Conservation (phyloP, 2,113 vertebrate species). For the Danio rerio region GRCz12tu NC_133179.1:1601501-1602000, state of each 20-base stretch:
- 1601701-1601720: background rate
- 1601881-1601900: background rate
- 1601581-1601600: background rate
- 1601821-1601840: background rate
- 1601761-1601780: background rate
- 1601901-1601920: conserved; percentile 49
- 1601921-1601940: conserved; percentile 36
- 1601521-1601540: no score
- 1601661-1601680: background rate
- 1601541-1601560: background rate
- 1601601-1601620: background rate
- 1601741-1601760: background rate
- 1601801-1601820: conserved; percentile 9
- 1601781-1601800: conserved; percentile 20
- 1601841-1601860: background rate
- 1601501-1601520: no score
- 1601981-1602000: conserved; percentile 6
- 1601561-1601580: background rate
- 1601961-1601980: conserved; percentile 6
- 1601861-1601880: conserved; percentile 23
- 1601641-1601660: background rate
- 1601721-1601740: background rate
- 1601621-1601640: conserved; percentile 5
- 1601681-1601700: background rate
- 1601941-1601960: conserved; percentile 25